phyloP scores from a whole-genome alignment of 2,113 vertebrate species.

The Otocyon megalotis region DNA sequence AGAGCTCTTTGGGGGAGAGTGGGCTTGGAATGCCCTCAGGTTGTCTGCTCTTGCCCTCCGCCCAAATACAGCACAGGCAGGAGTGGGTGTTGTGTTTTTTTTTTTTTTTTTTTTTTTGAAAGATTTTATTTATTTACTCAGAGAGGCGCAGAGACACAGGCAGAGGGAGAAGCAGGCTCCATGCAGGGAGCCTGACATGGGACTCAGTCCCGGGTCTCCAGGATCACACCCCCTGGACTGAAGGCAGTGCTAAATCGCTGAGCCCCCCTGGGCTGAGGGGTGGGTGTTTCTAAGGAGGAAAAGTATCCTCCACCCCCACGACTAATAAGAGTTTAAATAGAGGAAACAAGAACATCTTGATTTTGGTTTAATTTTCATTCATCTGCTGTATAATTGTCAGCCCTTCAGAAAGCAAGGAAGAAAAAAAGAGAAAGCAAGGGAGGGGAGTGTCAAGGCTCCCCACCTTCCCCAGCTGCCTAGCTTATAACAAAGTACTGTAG shows the following conservation, averaged over 20 bases:
- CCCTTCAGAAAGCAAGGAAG: conserved; percentile 38
- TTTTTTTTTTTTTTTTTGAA: no score
- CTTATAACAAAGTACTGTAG: conserved; percentile 14
- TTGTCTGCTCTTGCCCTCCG: background rate
- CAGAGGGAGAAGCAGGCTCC: no score
- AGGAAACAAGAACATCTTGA: background rate
- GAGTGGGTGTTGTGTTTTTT: background rate
- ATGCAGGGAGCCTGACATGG: no score
- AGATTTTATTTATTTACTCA: no score
- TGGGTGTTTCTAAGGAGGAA: background rate
- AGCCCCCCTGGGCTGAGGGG: no score
- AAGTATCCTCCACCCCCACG: background rate
- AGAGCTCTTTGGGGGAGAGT: background rate
- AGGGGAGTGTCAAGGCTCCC: background rate
- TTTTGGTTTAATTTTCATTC: background rate
- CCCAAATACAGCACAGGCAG: background rate
- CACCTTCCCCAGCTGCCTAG: conserved; percentile 39
- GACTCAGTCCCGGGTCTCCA: no score
- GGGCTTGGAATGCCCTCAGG: background rate
- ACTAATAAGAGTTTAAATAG: background rate
- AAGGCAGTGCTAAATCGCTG: no score
- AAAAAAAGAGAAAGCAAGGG: background rate
- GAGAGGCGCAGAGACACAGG: no score
- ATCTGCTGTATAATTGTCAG: conserved; percentile 55
- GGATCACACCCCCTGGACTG: no score